Evolutionary conservation across 2,797 vertebrate species (phyloP), one percentile per base, ranked within the genome.

Genomic region (Mormyrus proboscirostris): DNA sequence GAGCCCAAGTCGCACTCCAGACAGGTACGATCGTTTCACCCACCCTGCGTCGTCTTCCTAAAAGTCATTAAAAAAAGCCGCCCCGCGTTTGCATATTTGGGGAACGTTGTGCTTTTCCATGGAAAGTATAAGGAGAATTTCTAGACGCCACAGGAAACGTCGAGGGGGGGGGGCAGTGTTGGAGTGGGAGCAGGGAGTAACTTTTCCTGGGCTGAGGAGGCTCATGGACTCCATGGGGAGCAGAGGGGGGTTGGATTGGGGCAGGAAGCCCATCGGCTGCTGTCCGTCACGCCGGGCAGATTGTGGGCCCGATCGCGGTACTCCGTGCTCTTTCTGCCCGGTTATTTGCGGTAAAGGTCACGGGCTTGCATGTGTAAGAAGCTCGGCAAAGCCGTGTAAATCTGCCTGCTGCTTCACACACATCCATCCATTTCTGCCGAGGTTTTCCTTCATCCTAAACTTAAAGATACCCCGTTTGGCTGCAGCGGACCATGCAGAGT

Each of bases 1-100:
- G 98, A 99, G 94, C 98, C 98, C 93, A 99, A 98, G 93, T 97
- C 97, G 91, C 98, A 99, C 95, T 99, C 98, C 94, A 97, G 97
- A 95, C 98, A 99, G 97, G 98, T 98, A 96, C 44, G 41, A n/a
- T 4, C n/a, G 7, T 79, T n/a, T n/a, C 19, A 47, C 38, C 16
- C 14, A 79, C 38, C 38, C 10, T 14, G 25, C 12, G 25, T 16
- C 29, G 19, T 0, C 16, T 44, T 79, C 4, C 16, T 79, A 44
- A 79, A 79, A 41, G 19, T 79, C 4, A 38, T 73, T n/a, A n/a
- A 33, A 38, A 73, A 14, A 69, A 69, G 25, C 4, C 62, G 73
- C 16, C 44, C 6, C n/a, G 5, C 3, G 25, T 50, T 85, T 85
- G 73, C 82, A 29, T 25, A 25, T 53, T 4, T 86, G 22, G 47